Base-by-base conservation (phyloP, 2,888 invertebrate species). In the Myopa testacea region DNA sequence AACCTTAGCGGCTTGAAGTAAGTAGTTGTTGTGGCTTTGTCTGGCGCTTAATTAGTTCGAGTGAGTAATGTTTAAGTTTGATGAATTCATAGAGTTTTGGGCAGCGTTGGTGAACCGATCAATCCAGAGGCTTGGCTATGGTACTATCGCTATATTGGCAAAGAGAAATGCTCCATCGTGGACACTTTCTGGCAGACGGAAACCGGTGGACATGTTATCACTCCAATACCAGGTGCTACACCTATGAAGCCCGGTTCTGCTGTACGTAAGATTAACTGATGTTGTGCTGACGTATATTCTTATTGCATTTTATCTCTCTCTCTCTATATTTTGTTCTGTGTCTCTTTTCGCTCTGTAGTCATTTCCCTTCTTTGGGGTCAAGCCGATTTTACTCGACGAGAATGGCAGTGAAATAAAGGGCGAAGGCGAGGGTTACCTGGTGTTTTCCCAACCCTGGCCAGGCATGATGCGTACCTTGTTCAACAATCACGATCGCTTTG, bases 111-210 rank as follows among this genome's bases (percentile, higher is more conserved):
- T 0, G 99, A 99, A 89, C 99, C 99, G 0, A 99, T 99, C 82
- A 99, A 99, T 90, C 95, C 98, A 0, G 98, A 98, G 89, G 98
- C 98, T 0, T 99, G 98, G 98, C 89, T 95, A 71, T 99, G 98
- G 98, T 98, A 98, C 89, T 94, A 97, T 88, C 92, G 93, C 82
- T 86, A 94, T 50, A 92, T 98, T 40, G 98, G 98, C 5, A 92
- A 93, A 80, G 93, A 93, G 69, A 93, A 93, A 81, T 97, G 97
- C 89, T 96, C 98, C 76, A 95, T 99, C 85, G 96, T 96, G 0
- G 99, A 99, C 88, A 99, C 99, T 0, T 99, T 98, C 90, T 99
- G 99, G 99, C 99, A 99, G 91, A 99, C 99, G 0, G 99, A 99
- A 91, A 99, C 99, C 6, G 99, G 99, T 10, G 99, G 99, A 0